Evolutionary conservation across 2,888 invertebrate genomes (phyloP), one percentile per base, ranked within the genome.

Genomic region (Melanostoma mellinum): DNA sequence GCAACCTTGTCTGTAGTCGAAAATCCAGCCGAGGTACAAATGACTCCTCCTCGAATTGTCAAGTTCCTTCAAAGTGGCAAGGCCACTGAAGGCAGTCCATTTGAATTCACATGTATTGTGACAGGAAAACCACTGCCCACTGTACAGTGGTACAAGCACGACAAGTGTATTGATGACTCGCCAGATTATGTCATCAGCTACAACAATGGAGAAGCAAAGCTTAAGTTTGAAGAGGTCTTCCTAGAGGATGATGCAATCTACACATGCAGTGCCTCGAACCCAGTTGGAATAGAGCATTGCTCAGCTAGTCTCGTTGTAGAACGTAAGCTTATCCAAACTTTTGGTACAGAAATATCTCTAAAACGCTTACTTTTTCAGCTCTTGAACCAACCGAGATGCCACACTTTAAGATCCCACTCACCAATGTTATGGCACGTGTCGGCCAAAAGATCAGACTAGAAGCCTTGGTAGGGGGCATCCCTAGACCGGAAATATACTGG

Each of bases 91-190:
- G 95, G 95, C 8, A 91, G 92, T 30, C 89, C 93, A 0, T 94
- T 94, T 88, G 93, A 93, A 86, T 93, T 97, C 86, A 93, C 93
- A 48, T 96, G 96, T 87, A 93, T 93, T 77, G 95, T 96, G 30
- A 92, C 93, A 80, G 95, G 95, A 0, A 94, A 95, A 89, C 97
- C 97, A 6, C 90, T 95, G 69, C 97, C 97, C 2, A 94, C 94
- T 0, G 95, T 96, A 10, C 94, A 95, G 87, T 97, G 97, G 97
- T 95, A 92, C 88, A 95, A 94, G 89, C 94, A 95, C 88, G 93
- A 93, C 60, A 92, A 92, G 32, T 95, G 95, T 88, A 94, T 95
- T 86, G 96, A 96, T 88, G 94, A 94, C 88, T 94, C 93, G 3
- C 94, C 94, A 2, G 94, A 95, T 89, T 96, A 95, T 89, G 91